phyloP scores from a whole-genome alignment of 2,888 invertebrate species.

The Colletes collaris region DNA sequence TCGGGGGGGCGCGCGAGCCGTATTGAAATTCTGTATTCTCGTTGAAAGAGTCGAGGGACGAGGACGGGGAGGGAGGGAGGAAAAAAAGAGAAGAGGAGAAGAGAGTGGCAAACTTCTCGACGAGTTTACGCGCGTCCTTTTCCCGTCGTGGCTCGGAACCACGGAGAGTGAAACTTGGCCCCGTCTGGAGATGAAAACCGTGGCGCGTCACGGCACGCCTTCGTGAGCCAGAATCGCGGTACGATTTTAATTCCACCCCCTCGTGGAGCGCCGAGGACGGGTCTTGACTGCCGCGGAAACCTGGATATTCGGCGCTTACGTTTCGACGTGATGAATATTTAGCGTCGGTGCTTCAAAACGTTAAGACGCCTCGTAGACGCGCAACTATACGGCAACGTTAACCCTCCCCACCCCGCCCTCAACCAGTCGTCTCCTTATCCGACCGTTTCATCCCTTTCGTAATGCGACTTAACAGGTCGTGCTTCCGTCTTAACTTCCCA shows the following conservation, averaged over 20 bases:
- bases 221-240: conserved; percentile 42
- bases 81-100: neutral
- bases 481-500: conserved; percentile 47
- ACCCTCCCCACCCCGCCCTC: conserved; percentile 10
- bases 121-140: conserved; percentile 45
- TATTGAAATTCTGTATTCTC: conserved; percentile 37
- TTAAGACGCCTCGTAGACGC: conserved; percentile 63
- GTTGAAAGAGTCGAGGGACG: neutral
- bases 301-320: conserved; percentile 66
- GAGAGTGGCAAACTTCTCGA: conserved; percentile 37
- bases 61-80: neutral
- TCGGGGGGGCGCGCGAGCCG: neutral
- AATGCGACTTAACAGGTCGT: conserved; percentile 43
- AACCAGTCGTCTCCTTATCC: conserved; percentile 25
- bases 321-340: conserved; percentile 70
- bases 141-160: conserved; percentile 15
- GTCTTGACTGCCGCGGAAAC: conserved; percentile 48
- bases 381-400: conserved; percentile 44
- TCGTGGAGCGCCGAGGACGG: conserved; percentile 49
- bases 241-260: conserved; percentile 69
- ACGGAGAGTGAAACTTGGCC: conserved; percentile 27
- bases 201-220: conserved; percentile 29
- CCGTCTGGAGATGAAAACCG: conserved; percentile 41
- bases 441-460: conserved; percentile 41
- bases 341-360: conserved; percentile 56